These are phyloP conservation scores for Hydractinia symbiolongicarpus DNA, from an alignment of 30 jellyfish, hydroid and myxozoan genomes.

Conservation along the genomic window DNA sequence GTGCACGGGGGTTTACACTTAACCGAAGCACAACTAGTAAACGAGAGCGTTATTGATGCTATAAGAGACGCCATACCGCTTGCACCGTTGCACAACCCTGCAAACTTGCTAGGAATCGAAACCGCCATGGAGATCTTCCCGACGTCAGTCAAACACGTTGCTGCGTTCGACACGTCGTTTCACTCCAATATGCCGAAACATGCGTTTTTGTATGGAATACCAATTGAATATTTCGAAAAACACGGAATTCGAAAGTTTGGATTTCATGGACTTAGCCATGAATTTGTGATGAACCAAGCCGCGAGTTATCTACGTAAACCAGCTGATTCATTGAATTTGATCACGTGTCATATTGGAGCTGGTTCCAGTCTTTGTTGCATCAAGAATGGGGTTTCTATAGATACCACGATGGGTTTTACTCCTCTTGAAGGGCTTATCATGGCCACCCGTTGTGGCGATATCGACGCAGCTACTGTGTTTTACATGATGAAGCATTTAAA, in stretches of 20 bases:
- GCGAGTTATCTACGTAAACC: slow-evolving; percentile 28
- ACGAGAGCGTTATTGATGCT: slow-evolving; percentile 37
- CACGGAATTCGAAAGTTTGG: slow-evolving; percentile 57
- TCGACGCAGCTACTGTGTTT: slow-evolving; percentile 68
- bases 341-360: slow-evolving; percentile 80
- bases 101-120: slow-evolving; percentile 44
- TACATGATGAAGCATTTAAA: slow-evolving; percentile 41
- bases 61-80: slow-evolving; percentile 41
- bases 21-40: slow-evolving; percentile 41
- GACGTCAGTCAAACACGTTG: slow-evolving; percentile 31
- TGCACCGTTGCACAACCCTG: slow-evolving; percentile 80
- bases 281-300: slow-evolving; percentile 40
- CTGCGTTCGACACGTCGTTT: slow-evolving; percentile 74
- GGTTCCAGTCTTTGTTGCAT: slow-evolving; percentile 68
- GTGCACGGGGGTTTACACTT: slow-evolving; percentile 77
- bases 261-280: slow-evolving; percentile 78
- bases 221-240: slow-evolving; percentile 35
- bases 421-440: slow-evolving; percentile 77
- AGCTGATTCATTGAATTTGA: slow-evolving; percentile 27
- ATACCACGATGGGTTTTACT: slow-evolving; percentile 76
- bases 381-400: slow-evolving; percentile 54
- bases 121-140: slow-evolving; percentile 41
- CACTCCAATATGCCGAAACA: slow-evolving; percentile 51
- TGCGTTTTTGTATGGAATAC: slow-evolving; percentile 56
- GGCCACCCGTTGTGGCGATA: slow-evolving; percentile 77